Evolutionary conservation across 2,113 vertebrate species (phyloP).

Genomic region (Nycticebus coucang): DNA sequence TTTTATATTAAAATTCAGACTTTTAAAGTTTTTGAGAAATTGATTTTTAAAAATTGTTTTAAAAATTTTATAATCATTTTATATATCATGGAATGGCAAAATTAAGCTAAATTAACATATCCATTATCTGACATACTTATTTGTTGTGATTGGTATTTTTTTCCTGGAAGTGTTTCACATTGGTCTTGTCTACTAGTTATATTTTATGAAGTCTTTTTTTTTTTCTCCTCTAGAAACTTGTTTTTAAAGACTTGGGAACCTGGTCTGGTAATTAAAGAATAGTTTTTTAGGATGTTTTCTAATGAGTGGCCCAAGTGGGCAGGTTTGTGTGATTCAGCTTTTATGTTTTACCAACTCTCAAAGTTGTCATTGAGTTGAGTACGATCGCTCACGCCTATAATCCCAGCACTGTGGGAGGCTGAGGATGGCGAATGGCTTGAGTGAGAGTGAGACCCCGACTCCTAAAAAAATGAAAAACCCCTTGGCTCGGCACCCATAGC

Average conservation of each 20-base stretch:
- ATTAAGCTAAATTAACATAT: background rate
- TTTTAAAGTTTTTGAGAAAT: background rate
- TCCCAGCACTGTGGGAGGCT: too few species aligned
- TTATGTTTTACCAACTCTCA: background rate
- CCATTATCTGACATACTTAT: background rate
- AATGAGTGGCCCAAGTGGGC: background rate
- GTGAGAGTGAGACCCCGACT: too few species aligned
- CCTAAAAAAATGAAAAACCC: too few species aligned
- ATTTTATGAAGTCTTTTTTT: background rate
- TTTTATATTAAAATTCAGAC: background rate
- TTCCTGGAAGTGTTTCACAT: background rate
- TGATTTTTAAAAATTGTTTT: too few species aligned
- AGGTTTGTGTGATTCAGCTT: background rate
- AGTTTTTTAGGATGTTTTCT: background rate
- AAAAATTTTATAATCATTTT: too few species aligned
- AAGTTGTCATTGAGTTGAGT: too few species aligned
- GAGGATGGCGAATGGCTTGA: too few species aligned
- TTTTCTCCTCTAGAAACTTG: background rate
- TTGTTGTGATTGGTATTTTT: background rate
- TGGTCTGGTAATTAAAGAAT: background rate
- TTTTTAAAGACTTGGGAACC: background rate
- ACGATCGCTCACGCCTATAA: too few species aligned
- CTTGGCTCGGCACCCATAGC: too few species aligned
- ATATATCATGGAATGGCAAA: background rate
- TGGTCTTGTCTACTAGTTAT: background rate